A percentile compares a stretch with the other conserved stretches of the same genome.
Conservation (phyloP, 2,888 invertebrate species). For the Apantesis nais region DNA sequence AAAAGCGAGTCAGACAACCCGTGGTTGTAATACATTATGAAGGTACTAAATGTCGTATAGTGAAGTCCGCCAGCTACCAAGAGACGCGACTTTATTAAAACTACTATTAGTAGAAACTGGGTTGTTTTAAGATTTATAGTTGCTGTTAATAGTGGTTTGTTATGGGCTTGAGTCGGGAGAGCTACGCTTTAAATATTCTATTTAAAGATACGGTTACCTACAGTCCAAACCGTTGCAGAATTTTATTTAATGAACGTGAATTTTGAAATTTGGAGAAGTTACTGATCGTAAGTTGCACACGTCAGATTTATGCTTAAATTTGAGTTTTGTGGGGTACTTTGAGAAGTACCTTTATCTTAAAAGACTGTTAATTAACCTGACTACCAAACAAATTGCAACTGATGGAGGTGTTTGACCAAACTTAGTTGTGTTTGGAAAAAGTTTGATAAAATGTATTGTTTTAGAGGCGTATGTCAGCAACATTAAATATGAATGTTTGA, state of each 20-base stretch:
- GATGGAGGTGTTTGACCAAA: neutral
- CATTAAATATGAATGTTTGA: neutral
- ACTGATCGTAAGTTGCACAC: neutral
- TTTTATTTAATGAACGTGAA: conserved; percentile 1
- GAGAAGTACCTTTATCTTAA: neutral
- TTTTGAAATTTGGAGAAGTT: neutral
- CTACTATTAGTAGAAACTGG: conserved; percentile 28
- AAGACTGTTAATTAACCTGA: no score
- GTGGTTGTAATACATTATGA: conserved; percentile 62
- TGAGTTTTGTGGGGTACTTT: neutral
- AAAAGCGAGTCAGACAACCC: conserved; percentile 55
- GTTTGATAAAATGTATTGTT: neutral
- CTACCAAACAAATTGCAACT: no score
- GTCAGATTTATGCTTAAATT: neutral
- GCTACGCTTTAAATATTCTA: conserved; percentile 10
- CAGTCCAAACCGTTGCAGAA: neutral
- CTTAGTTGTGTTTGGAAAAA: neutral
- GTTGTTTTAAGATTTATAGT: conserved; percentile 22
- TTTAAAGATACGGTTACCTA: neutral
- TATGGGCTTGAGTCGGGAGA: conserved; percentile 9
- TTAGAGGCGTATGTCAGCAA: neutral
- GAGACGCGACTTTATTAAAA: conserved; percentile 42
- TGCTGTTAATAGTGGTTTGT: conserved; percentile 14
- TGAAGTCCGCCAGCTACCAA: conserved; percentile 43
- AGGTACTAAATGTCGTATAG: conserved; percentile 61